A percentile compares a stretch with the other conserved stretches of the same genome.
Evolutionary conservation across 2,113 vertebrate species (phyloP).

Genomic region (Gnathonemus echidnorhynchus): DNA sequence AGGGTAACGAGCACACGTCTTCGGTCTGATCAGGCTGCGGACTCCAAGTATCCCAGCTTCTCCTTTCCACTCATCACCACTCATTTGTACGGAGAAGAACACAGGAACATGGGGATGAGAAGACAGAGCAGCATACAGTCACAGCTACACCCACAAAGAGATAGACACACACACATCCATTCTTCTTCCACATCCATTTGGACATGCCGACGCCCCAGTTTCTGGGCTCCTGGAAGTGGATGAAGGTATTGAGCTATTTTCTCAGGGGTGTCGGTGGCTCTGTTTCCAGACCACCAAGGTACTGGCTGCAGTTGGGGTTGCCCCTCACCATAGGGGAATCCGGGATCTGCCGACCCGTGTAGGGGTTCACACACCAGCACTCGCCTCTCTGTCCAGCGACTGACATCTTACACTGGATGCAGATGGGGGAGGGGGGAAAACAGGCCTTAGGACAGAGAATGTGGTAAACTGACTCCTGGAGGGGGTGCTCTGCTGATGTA

Average conservation of each 20-base stretch:
- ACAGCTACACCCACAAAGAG: background rate
- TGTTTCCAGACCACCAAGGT: slow-evolving; percentile 67
- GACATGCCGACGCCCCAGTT: background rate
- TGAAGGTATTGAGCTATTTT: slow-evolving; percentile 38
- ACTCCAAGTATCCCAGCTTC: background rate
- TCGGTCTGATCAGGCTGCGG: background rate
- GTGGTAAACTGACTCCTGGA: background rate
- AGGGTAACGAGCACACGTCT: background rate
- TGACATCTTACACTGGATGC: slow-evolving; percentile 89
- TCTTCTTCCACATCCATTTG: background rate
- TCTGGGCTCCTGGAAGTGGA: background rate
- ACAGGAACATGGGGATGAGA: background rate
- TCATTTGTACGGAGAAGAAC: background rate
- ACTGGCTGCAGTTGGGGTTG: slow-evolving; percentile 87
- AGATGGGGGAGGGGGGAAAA: background rate
- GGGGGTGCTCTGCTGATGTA: background rate
- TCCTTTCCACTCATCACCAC: background rate
- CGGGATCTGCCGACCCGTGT: slow-evolving; percentile 76
- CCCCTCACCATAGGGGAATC: slow-evolving; percentile 76
- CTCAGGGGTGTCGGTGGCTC: slow-evolving; percentile 61
- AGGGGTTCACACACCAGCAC: slow-evolving; percentile 92
- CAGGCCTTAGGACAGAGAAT: background rate
- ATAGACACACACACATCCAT: background rate
- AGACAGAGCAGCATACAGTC: background rate
- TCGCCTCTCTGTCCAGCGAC: slow-evolving; percentile 88